Base-by-base conservation (phyloP, 1,140 invertebrate species). In the Ericerus pela region DNA sequence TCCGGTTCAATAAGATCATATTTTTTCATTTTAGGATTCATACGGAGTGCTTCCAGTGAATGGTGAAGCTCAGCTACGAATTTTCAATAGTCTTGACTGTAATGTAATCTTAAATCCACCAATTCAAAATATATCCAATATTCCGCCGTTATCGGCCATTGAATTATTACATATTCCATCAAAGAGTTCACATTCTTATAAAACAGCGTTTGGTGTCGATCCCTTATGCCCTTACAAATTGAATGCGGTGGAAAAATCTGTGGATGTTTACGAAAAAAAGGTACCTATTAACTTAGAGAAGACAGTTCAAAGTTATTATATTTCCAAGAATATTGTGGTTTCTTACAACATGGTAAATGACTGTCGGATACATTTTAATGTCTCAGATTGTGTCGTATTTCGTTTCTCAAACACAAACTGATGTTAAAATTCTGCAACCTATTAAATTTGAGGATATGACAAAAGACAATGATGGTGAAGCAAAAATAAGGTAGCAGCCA, bases 401-500 rank as follows among this genome's bases (percentile, higher is more conserved):
- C 14, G 26, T 47, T 47, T 22, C 10, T 16, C 3, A 24, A 47
- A 24, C 10, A n/a, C n/a, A n/a, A 22, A 24, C 41, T 10, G 41
- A 24, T 47, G 14, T 2, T 12, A 14, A 47, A 47, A 14, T 47
- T 47, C 26, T 47, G 41, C 26, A 10, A 14, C 11, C 41, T 5
- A 16, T 24, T 24, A 14, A 4, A 3, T 47, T 22, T 14, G 41
- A 47, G 11, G 18, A 47, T 47, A 12, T 47, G 20, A 24, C 10
- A 10, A 47, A 47, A 24, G 20, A 47, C 26, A 5, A 47, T 24
- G 41, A 47, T 24, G 41, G 41, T 3, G 14, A 5, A 4, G 41
- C 41, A 5, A 47, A 47, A 14, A 47, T 47, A 47, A 47, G 41
- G 41, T 47, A 24, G 26, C n/a, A n/a, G n/a, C n/a, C n/a, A n/a